Conservation (phyloP, 2,113 vertebrate species). For the Corvus hawaiiensis region DNA sequence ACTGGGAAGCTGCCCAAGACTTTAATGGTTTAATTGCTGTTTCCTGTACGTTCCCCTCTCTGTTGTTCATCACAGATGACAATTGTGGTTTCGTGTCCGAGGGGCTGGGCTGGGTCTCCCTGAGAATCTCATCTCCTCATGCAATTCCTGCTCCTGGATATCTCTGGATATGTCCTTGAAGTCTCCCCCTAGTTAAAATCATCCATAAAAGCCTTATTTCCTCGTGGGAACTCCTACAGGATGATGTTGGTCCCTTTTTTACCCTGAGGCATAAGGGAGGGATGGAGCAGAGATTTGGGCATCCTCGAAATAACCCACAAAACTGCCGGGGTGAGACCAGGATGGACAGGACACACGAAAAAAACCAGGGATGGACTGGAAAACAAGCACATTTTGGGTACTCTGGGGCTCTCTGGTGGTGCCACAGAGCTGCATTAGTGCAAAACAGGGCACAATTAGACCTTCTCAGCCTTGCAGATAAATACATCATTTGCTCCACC, state of each 20-base stretch:
- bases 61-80: slow-evolving; percentile 56
- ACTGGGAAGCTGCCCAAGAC: slow-evolving; percentile 39
- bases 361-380: not conserved
- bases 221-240: not conserved
- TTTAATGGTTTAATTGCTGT: slow-evolving; percentile 48
- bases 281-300: not conserved
- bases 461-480: not conserved
- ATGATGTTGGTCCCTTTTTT: not conserved
- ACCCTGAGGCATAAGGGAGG: not conserved
- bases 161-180: not conserved
- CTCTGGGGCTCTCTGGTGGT: not conserved
- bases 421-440: slow-evolving; percentile 16
- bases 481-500: slow-evolving; percentile 20
- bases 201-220: not conserved
- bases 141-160: not conserved
- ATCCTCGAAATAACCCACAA: not conserved
- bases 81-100: not conserved
- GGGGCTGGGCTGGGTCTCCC: not conserved
- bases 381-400: not conserved
- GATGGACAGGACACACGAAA: fast-evolving
- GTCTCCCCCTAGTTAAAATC: not conserved
- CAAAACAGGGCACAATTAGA: slow-evolving; percentile 3
- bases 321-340: not conserved
- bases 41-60: slow-evolving; percentile 39
- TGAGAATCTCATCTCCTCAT: not conserved